phyloP scores from a whole-genome alignment of 1,140 invertebrate genomes.

The Chelonus insularis region DNA sequence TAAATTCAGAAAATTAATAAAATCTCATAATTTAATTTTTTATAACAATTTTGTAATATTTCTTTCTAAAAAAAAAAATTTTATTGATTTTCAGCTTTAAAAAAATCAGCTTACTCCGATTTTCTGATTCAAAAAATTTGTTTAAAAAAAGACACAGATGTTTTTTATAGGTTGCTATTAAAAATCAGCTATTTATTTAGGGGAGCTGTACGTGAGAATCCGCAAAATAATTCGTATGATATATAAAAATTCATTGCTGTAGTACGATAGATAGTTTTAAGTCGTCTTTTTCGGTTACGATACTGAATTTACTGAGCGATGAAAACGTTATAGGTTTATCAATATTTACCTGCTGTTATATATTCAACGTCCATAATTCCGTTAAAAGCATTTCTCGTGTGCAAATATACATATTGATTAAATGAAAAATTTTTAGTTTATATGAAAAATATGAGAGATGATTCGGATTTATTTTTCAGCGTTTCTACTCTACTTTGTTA shows the following conservation, averaged over 20 bases:
- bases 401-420: conserved; percentile 25
- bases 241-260: neutral
- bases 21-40: too few species aligned
- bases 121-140: too few species aligned
- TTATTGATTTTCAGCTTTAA: too few species aligned
- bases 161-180: too few species aligned
- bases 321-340: conserved; percentile 29
- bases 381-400: conserved; percentile 23
- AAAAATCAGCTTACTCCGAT: too few species aligned
- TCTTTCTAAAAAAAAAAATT: too few species aligned
- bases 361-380: conserved; percentile 17
- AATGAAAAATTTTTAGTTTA: neutral
- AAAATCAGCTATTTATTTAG: too few species aligned
- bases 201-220: neutral
- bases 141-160: too few species aligned
- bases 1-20: too few species aligned
- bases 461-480: neutral
- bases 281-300: conserved; percentile 9
- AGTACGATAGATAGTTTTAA: neutral
- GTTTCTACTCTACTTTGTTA: neutral
- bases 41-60: too few species aligned
- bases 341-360: conserved; percentile 27
- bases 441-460: neutral
- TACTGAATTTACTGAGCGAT: conserved; percentile 27
- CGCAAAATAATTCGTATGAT: neutral